Percentiles rank a stretch among this genome's conserved stretches.
Conservation (phyloP, 2,113 vertebrate species). For the Halcyon senegalensis region DNA sequence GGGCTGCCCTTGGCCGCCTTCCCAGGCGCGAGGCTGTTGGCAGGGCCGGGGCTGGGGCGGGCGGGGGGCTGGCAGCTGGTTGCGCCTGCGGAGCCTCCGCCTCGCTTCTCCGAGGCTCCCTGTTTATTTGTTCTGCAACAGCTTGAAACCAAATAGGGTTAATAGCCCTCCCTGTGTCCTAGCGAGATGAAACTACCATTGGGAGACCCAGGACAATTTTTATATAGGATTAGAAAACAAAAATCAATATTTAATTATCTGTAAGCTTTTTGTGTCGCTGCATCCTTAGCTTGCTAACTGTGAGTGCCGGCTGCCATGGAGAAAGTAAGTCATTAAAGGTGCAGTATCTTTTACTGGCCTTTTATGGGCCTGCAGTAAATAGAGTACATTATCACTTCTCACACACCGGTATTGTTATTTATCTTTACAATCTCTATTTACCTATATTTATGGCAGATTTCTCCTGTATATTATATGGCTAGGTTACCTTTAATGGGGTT, state of each 20-base stretch:
- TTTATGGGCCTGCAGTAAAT: constrained; percentile 79
- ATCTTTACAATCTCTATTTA: constrained; percentile 83
- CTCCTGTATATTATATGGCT: constrained; percentile 67
- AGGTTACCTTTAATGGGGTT: constrained; percentile 76
- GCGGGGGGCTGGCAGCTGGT: not conserved
- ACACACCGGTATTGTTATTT: constrained; percentile 74
- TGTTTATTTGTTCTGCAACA: constrained; percentile 52
- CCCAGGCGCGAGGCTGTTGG: not conserved
- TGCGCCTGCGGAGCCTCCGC: not conserved
- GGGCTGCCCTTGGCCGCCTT: not conserved
- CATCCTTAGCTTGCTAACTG: constrained; percentile 96
- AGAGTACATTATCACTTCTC: constrained; percentile 77
- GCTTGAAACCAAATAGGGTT: constrained; percentile 85
- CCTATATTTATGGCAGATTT: constrained; percentile 79
- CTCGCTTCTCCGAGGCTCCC: not conserved
- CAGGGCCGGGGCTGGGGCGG: not conserved
- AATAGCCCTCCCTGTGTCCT: constrained; percentile 82
- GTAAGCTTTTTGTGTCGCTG: constrained; percentile 99
- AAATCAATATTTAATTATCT: constrained; percentile 99
- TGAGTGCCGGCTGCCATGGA: constrained; percentile 77
- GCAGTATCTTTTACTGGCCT: constrained; percentile 73
- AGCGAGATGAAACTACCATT: constrained; percentile 94
- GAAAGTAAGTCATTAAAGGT: constrained; percentile 90
- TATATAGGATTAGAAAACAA: constrained; percentile 99
- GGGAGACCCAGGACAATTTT: constrained; percentile 99